phyloP scores from a whole-genome alignment of 2,113 vertebrate genomes.

The Tauraco erythrolophus region DNA sequence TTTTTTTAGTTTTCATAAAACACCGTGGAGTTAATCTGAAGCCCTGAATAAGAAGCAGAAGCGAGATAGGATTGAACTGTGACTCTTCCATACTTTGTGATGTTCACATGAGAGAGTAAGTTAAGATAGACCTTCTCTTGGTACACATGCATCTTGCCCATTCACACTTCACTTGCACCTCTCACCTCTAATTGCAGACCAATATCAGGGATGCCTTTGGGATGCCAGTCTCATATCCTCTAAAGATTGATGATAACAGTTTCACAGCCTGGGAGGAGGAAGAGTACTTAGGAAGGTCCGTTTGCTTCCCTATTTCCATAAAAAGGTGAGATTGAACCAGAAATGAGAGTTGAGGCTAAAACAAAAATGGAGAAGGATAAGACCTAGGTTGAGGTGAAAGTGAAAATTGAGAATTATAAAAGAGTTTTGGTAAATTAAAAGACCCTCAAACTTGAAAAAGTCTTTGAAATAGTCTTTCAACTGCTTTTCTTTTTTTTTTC shows the following conservation, averaged over 20 bases:
- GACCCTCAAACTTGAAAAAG: neutral
- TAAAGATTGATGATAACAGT: neutral
- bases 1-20: neutral
- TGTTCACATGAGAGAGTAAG: neutral
- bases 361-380: neutral
- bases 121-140: neutral
- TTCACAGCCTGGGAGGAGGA: neutral
- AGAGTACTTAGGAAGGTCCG: neutral
- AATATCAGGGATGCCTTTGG: neutral
- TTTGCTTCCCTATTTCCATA: neutral
- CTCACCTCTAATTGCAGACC: neutral
- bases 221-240: neutral
- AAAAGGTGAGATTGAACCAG: neutral
- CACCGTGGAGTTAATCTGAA: neutral
- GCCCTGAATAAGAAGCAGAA: neutral
- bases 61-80: neutral
- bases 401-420: neutral
- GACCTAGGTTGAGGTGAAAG: neutral
- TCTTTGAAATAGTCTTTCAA: too few relatives aligned
- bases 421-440: neutral
- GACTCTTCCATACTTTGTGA: neutral
- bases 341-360: neutral
- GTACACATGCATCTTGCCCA: neutral
- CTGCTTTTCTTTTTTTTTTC: too few relatives aligned
- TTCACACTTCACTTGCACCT: neutral